Evolutionary conservation across 2,797 vertebrate genomes (phyloP).

Genomic region (Leuciscus waleckii): DNA sequence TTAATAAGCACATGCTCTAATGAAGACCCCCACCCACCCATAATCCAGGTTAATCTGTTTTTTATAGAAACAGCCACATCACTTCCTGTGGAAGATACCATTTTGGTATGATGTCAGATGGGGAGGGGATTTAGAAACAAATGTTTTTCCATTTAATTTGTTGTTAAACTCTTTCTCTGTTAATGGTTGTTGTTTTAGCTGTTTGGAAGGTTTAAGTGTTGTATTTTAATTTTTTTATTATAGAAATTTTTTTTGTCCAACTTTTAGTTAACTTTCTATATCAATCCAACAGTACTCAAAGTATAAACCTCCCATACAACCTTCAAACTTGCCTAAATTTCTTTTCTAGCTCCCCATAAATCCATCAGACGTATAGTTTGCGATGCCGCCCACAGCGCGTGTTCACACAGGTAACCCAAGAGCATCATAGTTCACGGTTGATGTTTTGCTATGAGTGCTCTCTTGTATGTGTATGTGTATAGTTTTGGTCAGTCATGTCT

Average conservation of each 20-base stretch:
- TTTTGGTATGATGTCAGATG: too few relatives aligned
- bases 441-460: constrained; percentile 68
- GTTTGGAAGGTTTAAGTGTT: too few relatives aligned
- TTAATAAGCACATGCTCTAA: constrained; percentile 74
- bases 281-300: background rate
- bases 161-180: too few relatives aligned
- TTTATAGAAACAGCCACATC: too few relatives aligned
- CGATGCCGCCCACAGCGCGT: background rate
- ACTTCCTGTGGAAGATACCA: too few relatives aligned
- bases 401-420: constrained; percentile 34
- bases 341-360: background rate
- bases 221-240: background rate
- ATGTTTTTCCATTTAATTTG: too few relatives aligned
- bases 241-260: background rate
- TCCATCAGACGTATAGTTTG: background rate
- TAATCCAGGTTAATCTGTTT: too few relatives aligned
- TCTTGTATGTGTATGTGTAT: constrained; percentile 61
- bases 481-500: constrained; percentile 68
- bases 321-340: background rate
- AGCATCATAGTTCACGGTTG: constrained; percentile 23
- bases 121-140: too few relatives aligned
- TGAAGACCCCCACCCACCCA: constrained; percentile 56
- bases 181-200: too few relatives aligned
- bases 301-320: background rate
- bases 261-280: background rate